These are phyloP conservation scores for Xanthorhoe designata DNA, from an alignment of 2,888 invertebrate species.

Conservation along the genomic window DNA sequence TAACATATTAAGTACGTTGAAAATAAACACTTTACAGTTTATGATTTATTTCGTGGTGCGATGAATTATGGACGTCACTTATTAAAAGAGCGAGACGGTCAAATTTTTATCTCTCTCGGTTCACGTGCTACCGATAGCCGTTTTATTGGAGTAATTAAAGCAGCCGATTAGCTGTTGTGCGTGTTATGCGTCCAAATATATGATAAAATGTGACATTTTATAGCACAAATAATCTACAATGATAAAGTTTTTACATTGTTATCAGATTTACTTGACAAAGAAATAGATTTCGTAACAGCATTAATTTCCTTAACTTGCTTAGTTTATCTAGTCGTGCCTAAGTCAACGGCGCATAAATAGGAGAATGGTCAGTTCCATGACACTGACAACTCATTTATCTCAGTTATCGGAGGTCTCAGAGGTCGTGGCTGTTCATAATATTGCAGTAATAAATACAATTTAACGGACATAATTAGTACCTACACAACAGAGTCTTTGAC, in stretches of 20 bases:
- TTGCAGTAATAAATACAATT: constrained; percentile 79
- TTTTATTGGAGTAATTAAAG: constrained; percentile 83
- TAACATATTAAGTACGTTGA: constrained; percentile 84
- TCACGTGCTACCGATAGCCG: constrained; percentile 80
- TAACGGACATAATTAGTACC: constrained; percentile 79
- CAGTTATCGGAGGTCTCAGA: constrained; percentile 67
- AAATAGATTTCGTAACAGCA: constrained; percentile 57
- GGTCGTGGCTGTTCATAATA: constrained; percentile 68
- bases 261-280: constrained; percentile 50
- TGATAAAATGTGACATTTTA: constrained; percentile 75
- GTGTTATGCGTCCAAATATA: constrained; percentile 70
- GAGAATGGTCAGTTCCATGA: constrained; percentile 76
- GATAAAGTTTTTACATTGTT: constrained; percentile 66
- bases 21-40: constrained; percentile 84
- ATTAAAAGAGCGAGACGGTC: constrained; percentile 71
- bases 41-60: constrained; percentile 82
- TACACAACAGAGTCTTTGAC: constrained; percentile 78
- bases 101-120: constrained; percentile 71
- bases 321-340: constrained; percentile 43
- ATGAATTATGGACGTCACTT: constrained; percentile 81
- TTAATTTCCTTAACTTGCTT: constrained; percentile 26
- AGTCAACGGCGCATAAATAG: constrained; percentile 66
- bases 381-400: constrained; percentile 64
- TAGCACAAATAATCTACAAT: constrained; percentile 60
- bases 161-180: constrained; percentile 72